These are phyloP conservation scores for Tetragnatha montana DNA, from an alignment of 2,888 invertebrate genomes.

Conservation along the genomic window DNA sequence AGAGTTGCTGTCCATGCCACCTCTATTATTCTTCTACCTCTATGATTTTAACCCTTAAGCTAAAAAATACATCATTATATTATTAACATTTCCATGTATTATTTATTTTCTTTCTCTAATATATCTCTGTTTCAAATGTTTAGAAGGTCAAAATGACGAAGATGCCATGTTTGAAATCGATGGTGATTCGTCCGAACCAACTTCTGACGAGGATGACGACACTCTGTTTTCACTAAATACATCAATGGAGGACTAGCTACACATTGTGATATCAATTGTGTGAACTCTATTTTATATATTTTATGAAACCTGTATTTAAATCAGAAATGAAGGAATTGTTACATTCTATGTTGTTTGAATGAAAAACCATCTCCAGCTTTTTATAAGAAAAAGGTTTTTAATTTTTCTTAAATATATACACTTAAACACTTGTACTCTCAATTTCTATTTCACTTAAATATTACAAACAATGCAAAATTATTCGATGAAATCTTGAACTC, in stretches of 20 bases:
- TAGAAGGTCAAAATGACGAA: constrained; percentile 72
- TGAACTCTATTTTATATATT: constrained; percentile 34
- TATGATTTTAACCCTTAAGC: too few relatives aligned
- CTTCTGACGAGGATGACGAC: constrained; percentile 46
- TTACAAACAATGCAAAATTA: neutral
- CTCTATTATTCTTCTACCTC: too few relatives aligned
- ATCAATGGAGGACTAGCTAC: constrained; percentile 30
- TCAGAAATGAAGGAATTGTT: constrained; percentile 7
- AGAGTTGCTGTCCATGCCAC: too few relatives aligned
- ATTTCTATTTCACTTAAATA: neutral
- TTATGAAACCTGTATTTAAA: constrained; percentile 28
- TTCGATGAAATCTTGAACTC: neutral
- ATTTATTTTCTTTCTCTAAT: neutral
- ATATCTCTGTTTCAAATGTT: constrained; percentile 37
- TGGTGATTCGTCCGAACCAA: constrained; percentile 70
- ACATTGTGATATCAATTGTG: neutral
- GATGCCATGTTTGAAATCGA: constrained; percentile 72
- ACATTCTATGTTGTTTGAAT: neutral
- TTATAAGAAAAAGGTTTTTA: neutral
- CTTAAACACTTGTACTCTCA: neutral
- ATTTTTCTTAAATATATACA: constrained; percentile 1
- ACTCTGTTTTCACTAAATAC: constrained; percentile 54
- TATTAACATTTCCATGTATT: too few relatives aligned
- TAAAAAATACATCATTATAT: too few relatives aligned
- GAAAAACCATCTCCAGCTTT: neutral